Evolutionary conservation across 1,140 invertebrate genomes (phyloP).

Genomic region (Ridgeia piscesae): DNA sequence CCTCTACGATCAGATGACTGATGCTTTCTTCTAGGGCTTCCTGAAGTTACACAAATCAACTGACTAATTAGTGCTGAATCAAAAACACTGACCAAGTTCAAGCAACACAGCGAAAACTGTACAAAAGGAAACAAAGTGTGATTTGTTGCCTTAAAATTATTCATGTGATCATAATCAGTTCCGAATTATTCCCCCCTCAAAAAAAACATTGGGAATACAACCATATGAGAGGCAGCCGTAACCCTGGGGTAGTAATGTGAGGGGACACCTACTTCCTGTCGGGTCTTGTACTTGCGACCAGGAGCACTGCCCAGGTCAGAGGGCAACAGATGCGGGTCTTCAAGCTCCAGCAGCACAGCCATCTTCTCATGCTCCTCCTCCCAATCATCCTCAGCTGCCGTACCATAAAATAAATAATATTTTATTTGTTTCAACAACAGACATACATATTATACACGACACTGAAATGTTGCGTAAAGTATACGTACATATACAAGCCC

Average conservation of each 20-base stretch:
- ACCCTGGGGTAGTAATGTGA: no score
- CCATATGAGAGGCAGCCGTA: no score
- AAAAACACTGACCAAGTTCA: no score
- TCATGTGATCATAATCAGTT: no score
- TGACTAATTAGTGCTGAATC: no score
- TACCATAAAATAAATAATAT: background rate
- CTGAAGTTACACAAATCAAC: slow-evolving; percentile 30
- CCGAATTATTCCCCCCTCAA: no score
- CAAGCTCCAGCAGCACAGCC: slow-evolving; percentile 55
- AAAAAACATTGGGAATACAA: no score
- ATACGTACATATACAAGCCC: background rate
- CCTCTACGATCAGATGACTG: slow-evolving; percentile 51
- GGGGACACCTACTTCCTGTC: background rate
- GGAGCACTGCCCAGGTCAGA: background rate
- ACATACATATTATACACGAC: no score
- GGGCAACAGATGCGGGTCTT: background rate
- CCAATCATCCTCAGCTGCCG: slow-evolving; percentile 63
- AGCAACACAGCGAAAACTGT: no score
- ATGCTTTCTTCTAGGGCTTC: slow-evolving; percentile 54
- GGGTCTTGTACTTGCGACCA: background rate
- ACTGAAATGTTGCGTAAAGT: background rate
- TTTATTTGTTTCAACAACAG: no score
- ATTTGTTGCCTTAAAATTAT: no score
- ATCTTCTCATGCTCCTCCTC: slow-evolving; percentile 72
- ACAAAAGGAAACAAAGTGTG: no score